Percentiles rank a stretch among this genome's conserved stretches.
Evolutionary conservation across 2,797 vertebrate genomes (phyloP).

Genomic region (Channallabes apus): DNA sequence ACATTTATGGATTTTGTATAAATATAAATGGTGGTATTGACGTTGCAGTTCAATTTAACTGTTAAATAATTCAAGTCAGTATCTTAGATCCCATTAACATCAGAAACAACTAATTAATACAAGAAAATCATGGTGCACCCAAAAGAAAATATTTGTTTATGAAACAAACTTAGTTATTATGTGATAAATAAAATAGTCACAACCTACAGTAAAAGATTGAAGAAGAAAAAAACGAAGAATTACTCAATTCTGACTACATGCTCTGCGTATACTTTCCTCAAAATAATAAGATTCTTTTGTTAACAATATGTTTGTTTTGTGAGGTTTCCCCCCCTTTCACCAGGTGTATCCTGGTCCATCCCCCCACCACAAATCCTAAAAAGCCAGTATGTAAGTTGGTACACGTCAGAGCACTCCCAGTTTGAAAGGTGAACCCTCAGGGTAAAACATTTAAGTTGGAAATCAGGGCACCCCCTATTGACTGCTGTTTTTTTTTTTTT

Average conservation of each 20-base stretch:
- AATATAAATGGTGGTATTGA: no score
- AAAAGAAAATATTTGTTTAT: neutral
- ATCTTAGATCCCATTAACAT: neutral
- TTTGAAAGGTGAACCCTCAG: neutral
- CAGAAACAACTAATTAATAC: neutral
- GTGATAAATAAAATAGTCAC: neutral
- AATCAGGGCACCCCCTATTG: neutral
- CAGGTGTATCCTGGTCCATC: neutral
- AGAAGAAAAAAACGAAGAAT: neutral
- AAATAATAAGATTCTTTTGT: neutral
- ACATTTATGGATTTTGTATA: no score
- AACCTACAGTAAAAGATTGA: neutral
- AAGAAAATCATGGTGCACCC: neutral
- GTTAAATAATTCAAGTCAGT: no score
- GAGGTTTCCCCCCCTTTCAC: neutral
- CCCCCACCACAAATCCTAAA: neutral
- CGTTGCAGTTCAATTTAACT: no score
- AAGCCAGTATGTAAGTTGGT: no score
- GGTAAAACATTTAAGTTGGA: neutral
- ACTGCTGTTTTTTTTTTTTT: neutral
- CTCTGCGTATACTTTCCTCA: neutral
- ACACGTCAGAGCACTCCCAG: neutral
- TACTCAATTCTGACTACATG: neutral
- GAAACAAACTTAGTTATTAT: neutral
- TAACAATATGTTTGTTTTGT: neutral